Base-by-base conservation (phyloP, 2,797 vertebrate species). In the Aulostomus chinensis region DNA sequence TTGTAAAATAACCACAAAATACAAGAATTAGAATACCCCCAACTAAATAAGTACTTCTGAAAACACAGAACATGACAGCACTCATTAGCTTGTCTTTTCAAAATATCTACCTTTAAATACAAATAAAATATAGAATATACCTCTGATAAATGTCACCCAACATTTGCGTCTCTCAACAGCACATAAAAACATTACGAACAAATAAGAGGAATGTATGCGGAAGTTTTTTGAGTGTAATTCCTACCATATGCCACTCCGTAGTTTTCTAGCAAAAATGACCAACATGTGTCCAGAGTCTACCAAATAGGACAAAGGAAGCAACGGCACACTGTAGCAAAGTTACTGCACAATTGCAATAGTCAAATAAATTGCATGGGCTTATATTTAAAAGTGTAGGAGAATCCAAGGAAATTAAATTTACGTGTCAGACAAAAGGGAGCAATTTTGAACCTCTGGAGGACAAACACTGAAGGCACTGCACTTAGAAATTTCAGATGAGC, bases 71-170 rank as follows among this genome's bases (percentile, higher is more conserved):
- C 80, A 84, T 90, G 88, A 91, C 91, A 90, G 90, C 90, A 90
- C 89, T 88, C 83, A 67, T 90, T 91, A 92, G 89, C 89, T 90
- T 89, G 85, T 89, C 86, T 85, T 83, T 75, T 85, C 70, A 83
- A 87, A 81, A 88, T 81, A 86, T 90, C 82, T 88, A 90, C 86
- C 76, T 89, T 90, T 91, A 90, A 91, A 92, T 91, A 91, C 86
- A 91, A 90, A 90, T 90, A 90, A 91, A 90, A 92, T 88, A 90
- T 87, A 88, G 84, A 89, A 88, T 89, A 88, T 86, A 86, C 80
- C 87, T 88, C 88, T 85, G 81, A 86, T 88, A 90, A 90, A 88
- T 80, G 86, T 87, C 74, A 83, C 82, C 80, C 68, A 87, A 88
- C 88, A 88, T 86, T 86, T 83, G 83, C 48, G 79, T 88, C 83